A percentile compares a stretch with the other conserved stretches of the same genome.
Evolutionary conservation across 2,797 vertebrate species (phyloP).

Genomic region (Glyptemys insculpta): DNA sequence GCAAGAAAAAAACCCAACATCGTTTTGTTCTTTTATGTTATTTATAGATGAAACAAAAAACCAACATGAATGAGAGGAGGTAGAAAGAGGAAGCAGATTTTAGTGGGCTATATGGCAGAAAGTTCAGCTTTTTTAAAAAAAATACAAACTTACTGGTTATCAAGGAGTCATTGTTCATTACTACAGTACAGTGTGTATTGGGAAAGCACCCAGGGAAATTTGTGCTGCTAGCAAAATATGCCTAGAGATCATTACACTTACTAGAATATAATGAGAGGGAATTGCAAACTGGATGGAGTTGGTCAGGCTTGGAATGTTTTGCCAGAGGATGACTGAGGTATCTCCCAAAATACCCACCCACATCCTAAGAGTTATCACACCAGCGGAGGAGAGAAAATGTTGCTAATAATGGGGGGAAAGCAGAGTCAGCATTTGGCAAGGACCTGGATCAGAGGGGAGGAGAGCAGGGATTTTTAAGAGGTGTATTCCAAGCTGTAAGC

Average conservation of each 20-base stretch:
- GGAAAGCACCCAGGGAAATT: neutral
- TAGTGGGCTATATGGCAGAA: neutral
- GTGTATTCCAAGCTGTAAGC: neutral
- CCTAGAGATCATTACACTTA: neutral
- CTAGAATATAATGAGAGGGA: neutral
- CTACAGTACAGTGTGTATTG: neutral
- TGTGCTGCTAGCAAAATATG: neutral
- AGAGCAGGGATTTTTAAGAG: neutral
- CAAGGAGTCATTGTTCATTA: neutral
- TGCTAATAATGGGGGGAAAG: neutral
- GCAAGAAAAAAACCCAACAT: neutral
- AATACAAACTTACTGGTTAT: neutral
- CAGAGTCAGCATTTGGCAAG: neutral
- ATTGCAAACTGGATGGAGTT: neutral
- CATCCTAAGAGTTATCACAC: neutral
- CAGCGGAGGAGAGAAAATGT: neutral
- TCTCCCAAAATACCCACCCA: neutral
- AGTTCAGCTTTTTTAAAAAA: neutral
- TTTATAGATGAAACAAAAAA: neutral
- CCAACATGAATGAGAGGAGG: neutral
- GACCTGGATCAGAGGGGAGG: neutral
- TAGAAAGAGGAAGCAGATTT: conserved; percentile 1
- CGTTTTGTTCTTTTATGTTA: conserved; percentile 6
- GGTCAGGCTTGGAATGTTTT: neutral
- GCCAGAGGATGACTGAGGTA: neutral